A percentile compares a stretch with the other conserved stretches of the same genome.
Evolutionary conservation across 2,888 invertebrate genomes (phyloP).

Genomic region (Cataglyphis cursor): DNA sequence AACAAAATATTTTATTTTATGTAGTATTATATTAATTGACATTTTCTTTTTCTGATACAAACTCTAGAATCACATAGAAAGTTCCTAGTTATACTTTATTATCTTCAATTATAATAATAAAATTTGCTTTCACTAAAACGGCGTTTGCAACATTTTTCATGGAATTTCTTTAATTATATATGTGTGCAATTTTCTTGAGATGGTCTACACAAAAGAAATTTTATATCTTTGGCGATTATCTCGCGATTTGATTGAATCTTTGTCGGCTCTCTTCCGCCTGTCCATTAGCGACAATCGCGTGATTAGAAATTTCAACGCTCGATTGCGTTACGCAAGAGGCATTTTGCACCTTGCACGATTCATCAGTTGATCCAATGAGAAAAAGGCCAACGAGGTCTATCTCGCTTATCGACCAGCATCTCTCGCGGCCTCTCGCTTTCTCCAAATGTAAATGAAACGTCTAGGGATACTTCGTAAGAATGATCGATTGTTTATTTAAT

Average conservation of each 20-base stretch:
- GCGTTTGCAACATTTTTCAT: background rate
- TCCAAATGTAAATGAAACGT: slow-evolving; percentile 72
- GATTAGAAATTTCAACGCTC: slow-evolving; percentile 46
- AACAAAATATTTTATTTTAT: background rate
- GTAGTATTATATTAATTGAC: background rate
- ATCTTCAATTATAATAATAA: slow-evolving; percentile 22
- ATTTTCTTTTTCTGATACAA: slow-evolving; percentile 1
- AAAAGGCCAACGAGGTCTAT: slow-evolving; percentile 59
- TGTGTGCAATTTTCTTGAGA: background rate
- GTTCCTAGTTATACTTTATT: background rate
- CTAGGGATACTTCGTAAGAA: slow-evolving; percentile 51
- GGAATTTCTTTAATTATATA: background rate
- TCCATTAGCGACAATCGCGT: slow-evolving; percentile 36
- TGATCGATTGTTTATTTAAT: slow-evolving; percentile 59
- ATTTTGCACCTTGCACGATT: slow-evolving; percentile 59
- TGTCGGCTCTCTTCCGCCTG: slow-evolving; percentile 38
- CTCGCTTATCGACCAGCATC: slow-evolving; percentile 54
- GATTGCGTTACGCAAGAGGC: slow-evolving; percentile 49
- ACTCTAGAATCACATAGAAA: background rate
- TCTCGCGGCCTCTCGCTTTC: slow-evolving; percentile 73
- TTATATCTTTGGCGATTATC: background rate
- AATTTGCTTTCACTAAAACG: slow-evolving; percentile 8
- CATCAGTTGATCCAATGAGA: slow-evolving; percentile 56
- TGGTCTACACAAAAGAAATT: background rate
- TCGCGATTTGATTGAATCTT: slow-evolving; percentile 46